Conservation (phyloP, 2,797 vertebrate genomes). For the Dryobates pubescens region DNA sequence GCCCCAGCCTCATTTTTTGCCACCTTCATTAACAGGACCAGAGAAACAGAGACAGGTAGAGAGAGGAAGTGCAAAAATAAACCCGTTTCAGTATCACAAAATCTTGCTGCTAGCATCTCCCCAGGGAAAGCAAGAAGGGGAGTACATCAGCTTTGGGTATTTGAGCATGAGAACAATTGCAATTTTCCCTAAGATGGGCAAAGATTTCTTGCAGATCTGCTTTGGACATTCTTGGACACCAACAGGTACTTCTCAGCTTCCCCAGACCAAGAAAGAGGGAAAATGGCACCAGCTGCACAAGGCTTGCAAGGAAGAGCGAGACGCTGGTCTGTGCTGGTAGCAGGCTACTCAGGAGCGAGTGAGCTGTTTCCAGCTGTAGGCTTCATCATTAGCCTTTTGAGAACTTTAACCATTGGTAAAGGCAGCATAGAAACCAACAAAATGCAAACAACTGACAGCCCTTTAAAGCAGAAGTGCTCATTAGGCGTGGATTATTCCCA, state of each 20-base stretch:
- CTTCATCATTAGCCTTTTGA: not conserved
- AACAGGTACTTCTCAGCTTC: not conserved
- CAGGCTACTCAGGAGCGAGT: not conserved
- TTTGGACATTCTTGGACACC: not conserved
- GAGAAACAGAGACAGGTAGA: not conserved
- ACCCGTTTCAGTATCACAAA: not conserved
- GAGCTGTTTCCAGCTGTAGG: not conserved
- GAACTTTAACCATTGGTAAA: not conserved
- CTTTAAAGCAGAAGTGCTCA: not conserved
- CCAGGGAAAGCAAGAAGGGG: not conserved
- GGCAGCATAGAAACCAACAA: not conserved
- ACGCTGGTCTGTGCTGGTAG: not conserved
- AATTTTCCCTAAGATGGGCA: not conserved
- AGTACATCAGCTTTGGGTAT: not conserved
- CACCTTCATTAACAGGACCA: not conserved
- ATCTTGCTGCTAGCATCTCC: not conserved
- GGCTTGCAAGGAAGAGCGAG: not conserved
- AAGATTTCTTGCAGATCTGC: not conserved
- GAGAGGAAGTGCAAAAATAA: not conserved
- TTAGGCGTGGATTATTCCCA: slow-evolving; percentile 33
- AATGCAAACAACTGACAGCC: not conserved
- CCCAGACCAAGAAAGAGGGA: not conserved
- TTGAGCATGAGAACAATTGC: not conserved
- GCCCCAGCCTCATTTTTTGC: not conserved
- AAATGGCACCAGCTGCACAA: not conserved